These are phyloP conservation scores for Sebastiscus tertius DNA, from an alignment of 2,797 vertebrate genomes.

Conservation along the genomic window DNA sequence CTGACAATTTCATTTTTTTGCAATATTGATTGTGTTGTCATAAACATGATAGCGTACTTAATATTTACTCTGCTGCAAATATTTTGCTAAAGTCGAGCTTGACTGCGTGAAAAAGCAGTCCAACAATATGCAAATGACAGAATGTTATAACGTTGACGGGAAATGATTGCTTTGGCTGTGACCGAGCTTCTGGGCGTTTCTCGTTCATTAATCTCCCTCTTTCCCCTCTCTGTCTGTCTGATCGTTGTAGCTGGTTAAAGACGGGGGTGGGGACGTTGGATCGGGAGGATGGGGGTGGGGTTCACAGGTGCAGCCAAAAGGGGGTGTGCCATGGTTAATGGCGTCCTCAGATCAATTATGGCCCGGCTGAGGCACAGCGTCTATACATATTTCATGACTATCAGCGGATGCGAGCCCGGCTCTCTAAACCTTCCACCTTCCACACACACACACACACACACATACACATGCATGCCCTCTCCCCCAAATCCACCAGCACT, in stretches of 20 bases:
- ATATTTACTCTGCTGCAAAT: conserved; percentile 25
- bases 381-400: conserved; percentile 82
- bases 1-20: conserved; percentile 21
- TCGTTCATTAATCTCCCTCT: conserved; percentile 48
- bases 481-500: conserved; percentile 8
- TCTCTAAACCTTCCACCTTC: conserved; percentile 35
- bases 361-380: conserved; percentile 44
- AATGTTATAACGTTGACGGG: conserved; percentile 24
- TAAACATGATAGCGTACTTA: neutral
- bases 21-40: conserved; percentile 24
- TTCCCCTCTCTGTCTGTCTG: conserved; percentile 30
- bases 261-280: conserved; percentile 11
- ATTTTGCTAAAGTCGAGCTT: neutral
- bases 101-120: conserved; percentile 1
- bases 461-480: neutral
- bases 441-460: neutral
- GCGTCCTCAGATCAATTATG: conserved; percentile 72
- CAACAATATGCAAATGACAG: conserved; percentile 34
- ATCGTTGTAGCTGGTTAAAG: conserved; percentile 38
- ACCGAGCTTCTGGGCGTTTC: conserved; percentile 59
- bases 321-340: conserved; percentile 47
- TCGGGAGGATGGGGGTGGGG: conserved; percentile 20
- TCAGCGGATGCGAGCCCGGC: conserved; percentile 47
- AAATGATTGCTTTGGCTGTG: conserved; percentile 41
- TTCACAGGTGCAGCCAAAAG: conserved; percentile 72